A percentile compares a stretch with the other conserved stretches of the same genome.
These are phyloP conservation scores for Silurus aristotelis DNA, from an alignment of 2,797 vertebrate species.

Conservation along the genomic window DNA sequence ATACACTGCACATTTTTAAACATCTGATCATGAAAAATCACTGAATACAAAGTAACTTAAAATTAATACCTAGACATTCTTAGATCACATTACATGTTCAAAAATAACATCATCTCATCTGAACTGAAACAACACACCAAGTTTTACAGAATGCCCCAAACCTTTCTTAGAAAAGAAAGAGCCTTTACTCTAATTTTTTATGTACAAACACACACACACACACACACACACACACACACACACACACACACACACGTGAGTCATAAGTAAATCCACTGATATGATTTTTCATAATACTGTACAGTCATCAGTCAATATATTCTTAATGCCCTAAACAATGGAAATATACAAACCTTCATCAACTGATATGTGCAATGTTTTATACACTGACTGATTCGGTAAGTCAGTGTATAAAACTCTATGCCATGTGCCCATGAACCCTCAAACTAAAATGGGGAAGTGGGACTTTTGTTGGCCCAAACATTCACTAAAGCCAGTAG, in stretches of 20 bases:
- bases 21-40: not conserved
- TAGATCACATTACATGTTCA: not conserved
- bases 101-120: not conserved
- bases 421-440: not conserved
- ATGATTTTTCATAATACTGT: not conserved
- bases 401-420: not conserved
- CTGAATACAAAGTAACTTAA: not conserved
- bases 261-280: not conserved
- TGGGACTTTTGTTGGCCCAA: constrained; percentile 49
- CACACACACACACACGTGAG: not conserved
- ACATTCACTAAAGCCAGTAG: constrained; percentile 44
- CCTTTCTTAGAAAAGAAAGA: not conserved
- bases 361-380: not conserved
- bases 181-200: not conserved
- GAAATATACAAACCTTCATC: not conserved
- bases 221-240: too few relatives aligned
- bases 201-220: too few relatives aligned
- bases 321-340: not conserved
- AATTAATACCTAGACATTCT: not conserved
- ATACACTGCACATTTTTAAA: too few relatives aligned
- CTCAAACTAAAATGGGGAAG: constrained; percentile 57
- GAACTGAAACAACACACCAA: not conserved
- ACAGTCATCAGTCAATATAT: not conserved
- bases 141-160: not conserved
- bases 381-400: not conserved